Evolutionary conservation across 2,113 vertebrate species (phyloP), one percentile per base, ranked within the genome.

Genomic region (Thomomys bottae): DNA sequence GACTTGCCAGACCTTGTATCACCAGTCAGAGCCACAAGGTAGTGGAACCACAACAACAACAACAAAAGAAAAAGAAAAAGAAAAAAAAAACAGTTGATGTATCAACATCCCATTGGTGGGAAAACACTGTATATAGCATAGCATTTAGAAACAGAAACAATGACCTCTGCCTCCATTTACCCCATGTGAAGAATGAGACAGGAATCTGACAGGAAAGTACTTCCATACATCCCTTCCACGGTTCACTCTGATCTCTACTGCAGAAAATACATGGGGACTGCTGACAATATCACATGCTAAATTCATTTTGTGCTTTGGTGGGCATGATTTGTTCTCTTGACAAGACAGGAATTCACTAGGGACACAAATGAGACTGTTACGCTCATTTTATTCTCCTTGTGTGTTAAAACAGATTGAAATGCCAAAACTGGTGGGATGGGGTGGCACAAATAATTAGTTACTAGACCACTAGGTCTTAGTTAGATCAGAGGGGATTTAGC

Each of bases 1-100:
- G 64, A 96, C 88, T 95, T 97, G 92, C 93, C 89, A 97, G 93
- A 45, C 34, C 66, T 96, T 32, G 17, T 59, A 34, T 10, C 66
- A 34, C 75, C 93, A 97, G 61, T 80, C 86, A 96, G 89, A 96
- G 92, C 68, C 91, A 87, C 90, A 12, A 72, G 71, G 87, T 76
- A 92, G 94, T 71, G 90, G 61, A 92, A 95, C 82, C 49, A 54
- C 11, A 15, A 15, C 49, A 54, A 15, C 18, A 54, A 54, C 49
- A 54, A 54, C 49, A 54, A 45, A 45, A 45, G 6, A 6, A 45
- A 8, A 8, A 8, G 11, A 49, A 8, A 49, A 49, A 8, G 14
- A 49, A 83, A 87, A 79, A 87, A 90, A 7, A 79, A 61, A 94
- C 88, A 80, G 78, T 67, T 26, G 34, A 6, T 2, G 6, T 79